Conservation (phyloP, 2,888 invertebrate genomes). For the Malthinus flaveolus region DNA sequence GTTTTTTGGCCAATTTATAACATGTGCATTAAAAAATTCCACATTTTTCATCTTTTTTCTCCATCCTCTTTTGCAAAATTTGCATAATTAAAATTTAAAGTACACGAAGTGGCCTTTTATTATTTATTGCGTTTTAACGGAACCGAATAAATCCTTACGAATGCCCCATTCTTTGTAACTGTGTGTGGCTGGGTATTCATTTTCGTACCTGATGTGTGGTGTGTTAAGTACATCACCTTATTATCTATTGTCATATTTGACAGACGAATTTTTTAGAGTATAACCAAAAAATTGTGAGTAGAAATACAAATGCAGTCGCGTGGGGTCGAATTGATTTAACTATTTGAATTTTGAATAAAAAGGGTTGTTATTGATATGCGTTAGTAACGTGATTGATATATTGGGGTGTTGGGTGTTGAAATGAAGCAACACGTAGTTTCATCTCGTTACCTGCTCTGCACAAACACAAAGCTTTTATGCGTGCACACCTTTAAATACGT, state of each 20-base stretch:
- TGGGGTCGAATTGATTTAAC: no score
- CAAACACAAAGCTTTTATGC: constrained; percentile 49
- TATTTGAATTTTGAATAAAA: no score
- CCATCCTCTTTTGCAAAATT: background rate
- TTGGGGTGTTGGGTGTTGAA: constrained; percentile 46
- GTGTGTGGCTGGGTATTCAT: constrained; percentile 20
- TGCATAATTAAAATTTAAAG: constrained; percentile 15
- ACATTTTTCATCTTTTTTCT: no score
- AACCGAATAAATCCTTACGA: constrained; percentile 20
- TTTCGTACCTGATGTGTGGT: constrained; percentile 13
- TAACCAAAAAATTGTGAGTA: constrained; percentile 2
- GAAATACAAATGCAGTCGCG: background rate
- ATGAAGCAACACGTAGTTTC: constrained; percentile 38
- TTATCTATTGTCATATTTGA: constrained; percentile 22
- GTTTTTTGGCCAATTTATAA: no score
- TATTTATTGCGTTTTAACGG: constrained; percentile 21
- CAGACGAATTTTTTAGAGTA: constrained; percentile 17
- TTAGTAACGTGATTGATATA: constrained; percentile 53
- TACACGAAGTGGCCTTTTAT: constrained; percentile 7
- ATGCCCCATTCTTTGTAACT: constrained; percentile 16
- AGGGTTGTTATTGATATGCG: constrained; percentile 48
- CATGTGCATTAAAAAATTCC: no score
- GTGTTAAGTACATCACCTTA: constrained; percentile 21
- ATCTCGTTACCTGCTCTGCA: constrained; percentile 48
- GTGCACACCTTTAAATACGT: constrained; percentile 47